Evolutionary conservation across 1,140 invertebrate species (phyloP).

Genomic region (Hyposmocoma kahamanoa): DNA sequence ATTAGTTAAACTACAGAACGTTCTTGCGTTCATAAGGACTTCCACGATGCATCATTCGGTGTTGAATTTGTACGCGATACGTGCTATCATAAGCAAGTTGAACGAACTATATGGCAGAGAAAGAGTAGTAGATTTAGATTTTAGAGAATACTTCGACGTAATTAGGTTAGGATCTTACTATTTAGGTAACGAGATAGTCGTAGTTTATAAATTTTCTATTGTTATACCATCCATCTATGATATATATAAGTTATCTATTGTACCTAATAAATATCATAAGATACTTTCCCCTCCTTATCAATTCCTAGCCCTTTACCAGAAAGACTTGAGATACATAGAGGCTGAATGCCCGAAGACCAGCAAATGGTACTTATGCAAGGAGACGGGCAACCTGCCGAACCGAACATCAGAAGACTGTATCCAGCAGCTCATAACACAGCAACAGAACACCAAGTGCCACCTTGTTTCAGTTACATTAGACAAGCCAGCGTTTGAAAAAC

Average conservation of each 20-base stretch:
- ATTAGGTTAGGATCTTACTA: conserved; percentile 22
- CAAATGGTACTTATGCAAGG: not conserved
- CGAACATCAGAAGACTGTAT: not conserved
- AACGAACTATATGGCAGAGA: conserved; percentile 9
- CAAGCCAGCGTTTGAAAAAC: conserved; percentile 6
- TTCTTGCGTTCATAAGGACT: not conserved
- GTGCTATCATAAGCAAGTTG: conserved; percentile 9
- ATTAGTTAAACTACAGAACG: not conserved
- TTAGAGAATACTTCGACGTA: conserved; percentile 20
- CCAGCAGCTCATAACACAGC: not conserved
- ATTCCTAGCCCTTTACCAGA: conserved; percentile 4
- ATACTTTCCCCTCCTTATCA: conserved; percentile 5
- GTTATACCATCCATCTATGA: conserved; percentile 7
- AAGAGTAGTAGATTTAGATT: conserved; percentile 11
- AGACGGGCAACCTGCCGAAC: not conserved
- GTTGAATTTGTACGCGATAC: not conserved
- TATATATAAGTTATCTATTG: conserved; percentile 16
- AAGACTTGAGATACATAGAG: conserved; percentile 10
- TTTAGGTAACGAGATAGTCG: conserved; percentile 11
- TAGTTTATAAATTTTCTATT: conserved; percentile 19
- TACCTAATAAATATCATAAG: conserved; percentile 12
- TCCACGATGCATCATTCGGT: not conserved
- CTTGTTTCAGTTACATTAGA: conserved; percentile 5
- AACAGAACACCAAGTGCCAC: conserved; percentile 7
- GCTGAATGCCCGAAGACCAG: conserved; percentile 4